phyloP scores from a whole-genome alignment of 2,888 invertebrate species.

The Hydropsyche betteni region DNA sequence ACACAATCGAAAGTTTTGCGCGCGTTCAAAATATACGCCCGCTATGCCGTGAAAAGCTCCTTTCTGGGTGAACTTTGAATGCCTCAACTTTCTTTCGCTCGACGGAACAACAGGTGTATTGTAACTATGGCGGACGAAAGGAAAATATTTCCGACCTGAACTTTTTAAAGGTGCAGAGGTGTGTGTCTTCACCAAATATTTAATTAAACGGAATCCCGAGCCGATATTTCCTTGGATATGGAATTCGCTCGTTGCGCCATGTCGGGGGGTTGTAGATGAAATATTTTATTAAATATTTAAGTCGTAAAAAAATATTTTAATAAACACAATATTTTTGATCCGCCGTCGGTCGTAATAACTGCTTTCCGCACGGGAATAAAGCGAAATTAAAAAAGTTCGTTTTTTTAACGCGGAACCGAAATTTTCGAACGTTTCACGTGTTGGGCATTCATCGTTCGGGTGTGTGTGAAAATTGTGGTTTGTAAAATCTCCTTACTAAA shows the following conservation, averaged over 20 bases:
- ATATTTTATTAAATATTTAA: no score
- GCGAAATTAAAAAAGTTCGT: conserved; percentile 27
- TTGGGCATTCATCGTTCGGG: background rate
- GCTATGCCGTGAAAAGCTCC: conserved; percentile 18
- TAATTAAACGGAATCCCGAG: no score
- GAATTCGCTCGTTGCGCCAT: no score
- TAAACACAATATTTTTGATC: background rate
- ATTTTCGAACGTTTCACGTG: conserved; percentile 11
- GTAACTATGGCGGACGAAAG: conserved; percentile 10
- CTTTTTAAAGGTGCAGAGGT: background rate
- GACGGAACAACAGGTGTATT: conserved; percentile 37
- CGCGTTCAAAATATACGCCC: conserved; percentile 20
- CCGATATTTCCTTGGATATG: no score
- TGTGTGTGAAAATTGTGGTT: conserved; percentile 2
- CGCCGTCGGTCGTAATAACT: background rate
- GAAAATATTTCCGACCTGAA: conserved; percentile 8
- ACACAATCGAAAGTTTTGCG: conserved; percentile 22
- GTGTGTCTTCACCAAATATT: no score
- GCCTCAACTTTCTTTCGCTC: conserved; percentile 33
- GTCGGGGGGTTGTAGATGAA: no score
- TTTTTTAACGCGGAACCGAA: background rate
- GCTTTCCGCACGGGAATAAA: conserved; percentile 18
- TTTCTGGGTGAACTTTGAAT: conserved; percentile 31
- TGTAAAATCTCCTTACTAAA: no score
- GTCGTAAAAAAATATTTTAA: no score